Percentiles rank a stretch among this genome's conserved stretches.
These are phyloP conservation scores for Timema podura DNA, from an alignment of 2,888 invertebrate genomes.

Conservation along the genomic window DNA sequence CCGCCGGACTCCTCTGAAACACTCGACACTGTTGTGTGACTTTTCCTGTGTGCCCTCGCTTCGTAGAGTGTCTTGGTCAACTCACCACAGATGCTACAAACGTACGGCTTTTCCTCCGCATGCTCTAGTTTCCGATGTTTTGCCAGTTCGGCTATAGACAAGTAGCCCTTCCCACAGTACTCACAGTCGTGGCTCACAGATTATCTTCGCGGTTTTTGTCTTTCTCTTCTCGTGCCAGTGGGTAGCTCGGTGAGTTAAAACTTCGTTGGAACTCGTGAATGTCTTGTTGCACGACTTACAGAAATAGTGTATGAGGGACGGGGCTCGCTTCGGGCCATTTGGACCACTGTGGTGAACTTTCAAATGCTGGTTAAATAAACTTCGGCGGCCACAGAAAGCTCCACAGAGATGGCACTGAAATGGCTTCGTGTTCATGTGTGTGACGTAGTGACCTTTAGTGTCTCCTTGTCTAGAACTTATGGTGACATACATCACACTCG, in stretches of 20 bases:
- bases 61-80: conserved; percentile 31
- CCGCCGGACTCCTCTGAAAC: conserved; percentile 4
- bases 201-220: neutral
- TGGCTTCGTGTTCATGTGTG: conserved; percentile 28
- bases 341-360: conserved; percentile 21
- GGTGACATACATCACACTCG: conserved; percentile 26
- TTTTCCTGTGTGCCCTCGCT: conserved; percentile 30
- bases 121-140: conserved; percentile 29
- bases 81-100: conserved; percentile 30
- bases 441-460: conserved; percentile 27
- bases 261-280: conserved; percentile 30
- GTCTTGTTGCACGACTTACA: conserved; percentile 30
- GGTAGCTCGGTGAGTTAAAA: conserved; percentile 27
- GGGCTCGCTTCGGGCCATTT: conserved; percentile 23
- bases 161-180: conserved; percentile 27
- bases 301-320: conserved; percentile 31
- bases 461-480: conserved; percentile 23
- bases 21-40: conserved; percentile 23
- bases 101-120: conserved; percentile 31
- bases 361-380: conserved; percentile 27
- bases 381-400: conserved; percentile 23
- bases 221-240: conserved; percentile 22
- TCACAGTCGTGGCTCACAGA: conserved; percentile 26
- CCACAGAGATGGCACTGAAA: conserved; percentile 30
- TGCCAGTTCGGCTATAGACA: conserved; percentile 22